These are phyloP conservation scores for Himalopsyche anomala DNA, from an alignment of 2,888 invertebrate genomes.

Conservation along the genomic window DNA sequence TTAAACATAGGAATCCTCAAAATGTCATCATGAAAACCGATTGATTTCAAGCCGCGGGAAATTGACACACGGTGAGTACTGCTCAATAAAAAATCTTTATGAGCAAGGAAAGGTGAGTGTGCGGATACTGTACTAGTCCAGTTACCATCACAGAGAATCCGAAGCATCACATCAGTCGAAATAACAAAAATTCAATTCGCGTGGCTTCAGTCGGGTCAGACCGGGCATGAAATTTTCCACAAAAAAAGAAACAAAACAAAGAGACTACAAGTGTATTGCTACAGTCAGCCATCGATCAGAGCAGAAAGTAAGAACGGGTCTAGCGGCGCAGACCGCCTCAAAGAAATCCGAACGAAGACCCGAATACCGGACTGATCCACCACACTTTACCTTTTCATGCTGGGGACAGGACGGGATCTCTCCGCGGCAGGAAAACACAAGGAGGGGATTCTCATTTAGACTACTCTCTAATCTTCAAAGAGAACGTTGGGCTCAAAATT, in stretches of 20 bases:
- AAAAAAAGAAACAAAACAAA: constrained; percentile 52
- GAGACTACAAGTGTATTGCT: constrained; percentile 50
- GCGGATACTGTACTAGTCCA: constrained; percentile 73
- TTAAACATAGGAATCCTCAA: not conserved
- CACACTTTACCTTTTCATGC: constrained; percentile 74
- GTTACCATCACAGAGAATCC: constrained; percentile 67
- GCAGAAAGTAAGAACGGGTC: constrained; percentile 63
- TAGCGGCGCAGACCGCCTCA: constrained; percentile 34
- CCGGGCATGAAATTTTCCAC: constrained; percentile 60
- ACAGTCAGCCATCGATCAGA: constrained; percentile 69
- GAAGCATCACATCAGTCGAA: constrained; percentile 51
- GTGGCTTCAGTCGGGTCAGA: constrained; percentile 59
- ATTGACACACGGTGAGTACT: not conserved
- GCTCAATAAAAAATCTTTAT: constrained; percentile 62
- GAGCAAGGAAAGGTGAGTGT: constrained; percentile 76
- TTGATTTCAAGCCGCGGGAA: not conserved
- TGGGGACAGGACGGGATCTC: constrained; percentile 58
- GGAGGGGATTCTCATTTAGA: not conserved
- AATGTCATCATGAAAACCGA: not conserved
- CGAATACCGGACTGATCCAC: constrained; percentile 69
- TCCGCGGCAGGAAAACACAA: not conserved
- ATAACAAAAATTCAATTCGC: constrained; percentile 48
- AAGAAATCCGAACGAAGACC: constrained; percentile 38
- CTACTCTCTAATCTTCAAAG: not conserved
- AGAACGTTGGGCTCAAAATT: not conserved